Evolutionary conservation across 1,140 invertebrate species (phyloP).

Genomic region (Diachasmimorpha longicaudata): DNA sequence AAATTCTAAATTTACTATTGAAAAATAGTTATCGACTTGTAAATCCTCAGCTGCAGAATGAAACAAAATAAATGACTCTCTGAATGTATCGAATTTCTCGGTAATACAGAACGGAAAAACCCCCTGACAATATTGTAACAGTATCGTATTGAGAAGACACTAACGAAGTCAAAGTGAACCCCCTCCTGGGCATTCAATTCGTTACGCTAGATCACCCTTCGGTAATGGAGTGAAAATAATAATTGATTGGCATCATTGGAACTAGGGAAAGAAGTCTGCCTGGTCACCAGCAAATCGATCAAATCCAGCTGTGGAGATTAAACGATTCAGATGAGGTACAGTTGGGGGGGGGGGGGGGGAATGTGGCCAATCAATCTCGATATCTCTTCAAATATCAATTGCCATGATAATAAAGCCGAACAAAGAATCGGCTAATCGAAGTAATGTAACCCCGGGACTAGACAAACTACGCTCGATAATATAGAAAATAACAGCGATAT

Average conservation of each 20-base stretch:
- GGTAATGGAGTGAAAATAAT: conserved; percentile 24
- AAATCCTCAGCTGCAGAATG: too few relatives aligned
- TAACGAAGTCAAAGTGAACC: conserved; percentile 5
- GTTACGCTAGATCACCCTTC: background rate
- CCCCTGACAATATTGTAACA: background rate
- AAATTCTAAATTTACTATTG: too few relatives aligned
- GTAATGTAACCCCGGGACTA: background rate
- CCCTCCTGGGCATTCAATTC: background rate
- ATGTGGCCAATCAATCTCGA: background rate
- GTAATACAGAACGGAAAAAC: background rate
- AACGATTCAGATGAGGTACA: background rate
- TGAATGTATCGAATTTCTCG: background rate
- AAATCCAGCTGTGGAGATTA: background rate
- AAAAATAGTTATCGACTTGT: too few relatives aligned
- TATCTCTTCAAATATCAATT: background rate
- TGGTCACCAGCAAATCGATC: conserved; percentile 3
- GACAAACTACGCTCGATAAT: too few relatives aligned
- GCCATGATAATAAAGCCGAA: background rate
- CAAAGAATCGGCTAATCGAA: background rate
- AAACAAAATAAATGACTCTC: background rate
- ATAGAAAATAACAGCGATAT: too few relatives aligned
- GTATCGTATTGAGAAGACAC: background rate
- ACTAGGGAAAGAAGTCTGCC: conserved; percentile 1
- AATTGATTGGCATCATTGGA: conserved; percentile 11
- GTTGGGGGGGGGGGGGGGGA: background rate